phyloP scores from a whole-genome alignment of 2,113 vertebrate genomes.

The Chinchilla lanigera region DNA sequence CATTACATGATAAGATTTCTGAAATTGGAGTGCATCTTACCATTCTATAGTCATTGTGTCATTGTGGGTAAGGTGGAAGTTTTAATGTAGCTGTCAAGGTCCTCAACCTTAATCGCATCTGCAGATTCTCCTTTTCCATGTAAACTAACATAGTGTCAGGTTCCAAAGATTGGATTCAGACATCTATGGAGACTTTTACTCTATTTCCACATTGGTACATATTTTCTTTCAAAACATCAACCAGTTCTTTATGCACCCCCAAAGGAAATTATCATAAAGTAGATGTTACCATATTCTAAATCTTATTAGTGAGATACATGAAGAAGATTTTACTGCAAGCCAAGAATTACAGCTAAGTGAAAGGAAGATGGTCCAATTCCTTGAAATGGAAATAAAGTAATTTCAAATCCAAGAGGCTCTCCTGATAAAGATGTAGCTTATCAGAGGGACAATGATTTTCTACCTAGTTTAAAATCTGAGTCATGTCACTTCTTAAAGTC shows the following conservation, averaged over 20 bases:
- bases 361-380: not conserved
- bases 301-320: not conserved
- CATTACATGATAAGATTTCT: not conserved
- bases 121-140: not conserved
- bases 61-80: not conserved
- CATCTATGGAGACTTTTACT: not conserved
- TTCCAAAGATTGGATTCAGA: not conserved
- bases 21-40: not conserved
- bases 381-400: not conserved
- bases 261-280: not conserved
- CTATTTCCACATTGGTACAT: not conserved
- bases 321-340: conserved; percentile 42
- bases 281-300: not conserved
- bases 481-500: not conserved
- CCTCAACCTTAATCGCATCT: not conserved
- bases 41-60: not conserved
- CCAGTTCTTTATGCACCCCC: not conserved
- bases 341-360: not conserved
- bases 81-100: not conserved
- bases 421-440: not conserved
- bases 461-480: not conserved
- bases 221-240: conserved; percentile 56
- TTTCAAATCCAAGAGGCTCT: not conserved
- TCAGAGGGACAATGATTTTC: not conserved
- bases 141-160: not conserved